Evolutionary conservation across 2,797 vertebrate genomes (phyloP), one percentile per base, ranked within the genome.

Genomic region (Mycteria americana): DNA sequence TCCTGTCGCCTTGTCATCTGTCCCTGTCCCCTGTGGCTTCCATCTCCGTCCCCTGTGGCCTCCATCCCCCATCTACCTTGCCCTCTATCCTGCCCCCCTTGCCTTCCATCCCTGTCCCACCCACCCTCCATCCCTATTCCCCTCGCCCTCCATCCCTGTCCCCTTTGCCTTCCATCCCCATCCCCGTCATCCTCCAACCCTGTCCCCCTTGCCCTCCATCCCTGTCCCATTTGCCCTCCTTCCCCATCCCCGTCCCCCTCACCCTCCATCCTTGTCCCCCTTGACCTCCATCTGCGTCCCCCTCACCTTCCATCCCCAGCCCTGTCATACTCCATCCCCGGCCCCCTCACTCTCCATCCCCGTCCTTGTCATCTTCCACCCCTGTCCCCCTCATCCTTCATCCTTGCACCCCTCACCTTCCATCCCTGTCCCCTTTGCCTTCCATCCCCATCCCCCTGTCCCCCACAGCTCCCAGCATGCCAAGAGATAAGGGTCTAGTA

Each of bases 111-210:
- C 45, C 51, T 6, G 4, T 10, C 41, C 51, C 25, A 7, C 7
- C 13, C 25, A 24, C 18, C 8, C 17, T n/a, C 62, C 63, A 57
- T 18, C 9, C 63, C 41, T 14, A 30, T 9, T 21, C 56, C 31
- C 14, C 21, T 78, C 24, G 7, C 7, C 39, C 27, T 46, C 41
- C 17, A 11, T 7, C 39, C 25, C 24, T 11, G 27, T 25, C 18
- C 43, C 13, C 43, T 15, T 37, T 1, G 0, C 6, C 13, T 18
- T 69, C 56, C 39, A 10, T 3, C n/a, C 18, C 17, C 10, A 9
- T 21, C 30, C 37, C 19, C 6, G 2, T 27, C 3, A 0, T 4
- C n/a, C 39, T 70, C 28, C 64, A 88, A 0, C 28, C 19, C 31
- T 16, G 11, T 18, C 51, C 45, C 19, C 2, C 7, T 43, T 17